phyloP scores from a whole-genome alignment of 2,113 vertebrate genomes.

The Sminthopsis crassicaudata region DNA sequence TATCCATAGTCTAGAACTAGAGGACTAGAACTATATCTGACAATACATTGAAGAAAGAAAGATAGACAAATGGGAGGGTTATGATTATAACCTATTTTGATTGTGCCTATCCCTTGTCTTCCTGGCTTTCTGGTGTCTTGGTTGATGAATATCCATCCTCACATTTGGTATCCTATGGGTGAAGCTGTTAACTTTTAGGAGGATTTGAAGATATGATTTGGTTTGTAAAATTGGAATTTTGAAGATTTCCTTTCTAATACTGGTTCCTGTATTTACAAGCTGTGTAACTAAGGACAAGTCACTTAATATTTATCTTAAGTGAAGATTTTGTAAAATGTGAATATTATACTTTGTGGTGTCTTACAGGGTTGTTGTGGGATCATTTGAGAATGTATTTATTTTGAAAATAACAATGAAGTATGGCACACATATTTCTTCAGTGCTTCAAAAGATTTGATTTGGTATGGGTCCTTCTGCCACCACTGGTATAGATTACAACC shows the following conservation, averaged over 20 bases:
- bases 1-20: background rate
- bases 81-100: background rate
- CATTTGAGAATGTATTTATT: background rate
- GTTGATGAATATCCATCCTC: background rate
- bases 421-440: background rate
- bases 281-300: background rate
- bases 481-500: background rate
- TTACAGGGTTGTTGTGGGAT: background rate
- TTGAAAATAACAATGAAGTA: background rate
- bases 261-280: background rate
- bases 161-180: background rate
- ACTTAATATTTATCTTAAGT: background rate
- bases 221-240: background rate
- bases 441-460: background rate
- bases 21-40: background rate
- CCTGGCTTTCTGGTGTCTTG: background rate
- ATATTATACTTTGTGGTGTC: background rate
- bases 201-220: background rate
- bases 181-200: background rate
- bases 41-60: background rate
- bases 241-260: background rate
- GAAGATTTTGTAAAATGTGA: background rate
- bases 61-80: background rate
- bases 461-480: background rate
- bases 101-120: background rate